These are phyloP conservation scores for Melangyna quadrimaculata DNA, from an alignment of 2,888 invertebrate genomes.

Conservation along the genomic window DNA sequence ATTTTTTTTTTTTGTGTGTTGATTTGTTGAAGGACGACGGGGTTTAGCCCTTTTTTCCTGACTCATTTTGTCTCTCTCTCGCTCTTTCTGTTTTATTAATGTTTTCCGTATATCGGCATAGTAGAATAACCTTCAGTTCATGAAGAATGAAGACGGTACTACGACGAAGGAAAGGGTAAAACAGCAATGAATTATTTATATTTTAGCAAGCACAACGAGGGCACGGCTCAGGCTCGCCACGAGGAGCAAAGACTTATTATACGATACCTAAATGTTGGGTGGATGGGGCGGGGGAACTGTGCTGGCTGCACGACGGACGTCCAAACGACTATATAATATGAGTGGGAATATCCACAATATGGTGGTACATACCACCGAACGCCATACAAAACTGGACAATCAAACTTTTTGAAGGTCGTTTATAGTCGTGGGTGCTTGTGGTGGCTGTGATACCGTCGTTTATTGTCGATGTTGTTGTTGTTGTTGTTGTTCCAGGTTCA, in stretches of 20 bases:
- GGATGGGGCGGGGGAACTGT: no score
- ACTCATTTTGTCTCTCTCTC: neutral
- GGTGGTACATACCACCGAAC: constrained; percentile 17
- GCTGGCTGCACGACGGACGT: constrained; percentile 9
- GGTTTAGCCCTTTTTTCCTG: constrained; percentile 31
- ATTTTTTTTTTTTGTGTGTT: constrained; percentile 2
- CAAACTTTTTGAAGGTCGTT: constrained; percentile 71
- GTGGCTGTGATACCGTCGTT: constrained; percentile 9
- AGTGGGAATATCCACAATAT: constrained; percentile 12
- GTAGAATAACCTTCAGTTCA: constrained; percentile 50
- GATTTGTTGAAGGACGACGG: constrained; percentile 28
- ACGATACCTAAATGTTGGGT: constrained; percentile 62
- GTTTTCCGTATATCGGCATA: constrained; percentile 35
- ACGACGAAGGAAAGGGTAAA: constrained; percentile 40
- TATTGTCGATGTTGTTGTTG: neutral
- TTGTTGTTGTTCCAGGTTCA: constrained; percentile 27
- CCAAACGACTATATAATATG: neutral
- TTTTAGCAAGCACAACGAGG: constrained; percentile 57
- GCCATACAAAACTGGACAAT: constrained; percentile 67
- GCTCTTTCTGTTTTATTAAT: constrained; percentile 8
- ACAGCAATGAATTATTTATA: constrained; percentile 69
- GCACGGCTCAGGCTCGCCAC: constrained; percentile 36
- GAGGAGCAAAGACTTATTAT: constrained; percentile 57
- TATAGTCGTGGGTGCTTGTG: constrained; percentile 52
- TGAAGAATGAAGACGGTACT: constrained; percentile 45